Base-by-base conservation (phyloP, 2,113 vertebrate species). In the Oxyruncus cristatus region DNA sequence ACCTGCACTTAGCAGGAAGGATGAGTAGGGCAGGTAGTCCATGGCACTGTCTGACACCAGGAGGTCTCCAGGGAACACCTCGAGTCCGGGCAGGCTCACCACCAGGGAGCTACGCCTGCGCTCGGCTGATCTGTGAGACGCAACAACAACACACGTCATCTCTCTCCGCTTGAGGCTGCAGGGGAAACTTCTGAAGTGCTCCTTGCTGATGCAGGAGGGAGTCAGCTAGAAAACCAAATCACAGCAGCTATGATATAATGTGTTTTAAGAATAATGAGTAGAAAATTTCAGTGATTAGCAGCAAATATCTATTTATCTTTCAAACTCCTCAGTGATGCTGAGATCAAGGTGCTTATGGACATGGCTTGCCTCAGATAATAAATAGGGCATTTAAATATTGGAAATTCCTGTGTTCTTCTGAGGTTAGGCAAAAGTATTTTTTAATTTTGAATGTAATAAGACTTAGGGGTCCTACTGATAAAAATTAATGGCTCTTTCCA, bases 61-160 rank as follows among this genome's bases (percentile, higher is more conserved):
- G 39, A 99, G 98, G 85, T 99, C 99, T 84, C 99, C 98, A 4
- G 99, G 99, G 76, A 98, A 99, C 93, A 99, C 97, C n/a, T 99
- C 97, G 9, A 99, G 72, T 74, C 98, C 99, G 0, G 98, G 98
- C 78, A 99, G 96, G 52, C 98, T 99, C 96, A 99, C 98, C 5
- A 99, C 98, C 75, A 99, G 95, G 1, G 99, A 99, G 94, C 99
- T 99, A 4, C 97, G 98, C 73, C 99, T 98, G 95, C 97, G 98
- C 41, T 98, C 97, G 27, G 97, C 96, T 32, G 97, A 86, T 82
- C 98, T 98, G 97, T 52, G 72, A 39, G 72, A 85, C 0, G 4
- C 65, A 89, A 66, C 12, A 92, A 50, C 86, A 91, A 8, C 79
- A 59, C 58, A 5, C 0, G 0, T 88, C 72, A 91, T 7, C 14